Percentiles rank a stretch among this genome's conserved stretches.
These are phyloP conservation scores for Achlya flavicornis DNA, from an alignment of 2,888 invertebrate species.

Conservation along the genomic window DNA sequence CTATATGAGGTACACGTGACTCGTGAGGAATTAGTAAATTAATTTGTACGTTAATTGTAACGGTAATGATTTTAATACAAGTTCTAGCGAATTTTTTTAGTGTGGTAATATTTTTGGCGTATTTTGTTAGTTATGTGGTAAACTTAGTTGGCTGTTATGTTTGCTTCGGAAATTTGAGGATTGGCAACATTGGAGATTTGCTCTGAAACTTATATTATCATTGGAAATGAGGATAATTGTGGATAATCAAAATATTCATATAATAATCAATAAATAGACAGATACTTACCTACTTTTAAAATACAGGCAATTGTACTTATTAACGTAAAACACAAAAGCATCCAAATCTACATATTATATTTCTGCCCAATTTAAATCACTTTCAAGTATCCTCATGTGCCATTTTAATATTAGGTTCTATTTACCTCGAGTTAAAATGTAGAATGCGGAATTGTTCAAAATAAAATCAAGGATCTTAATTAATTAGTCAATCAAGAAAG, in stretches of 20 bases:
- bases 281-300: too few species aligned
- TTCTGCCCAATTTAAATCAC: neutral
- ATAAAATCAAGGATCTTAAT: neutral
- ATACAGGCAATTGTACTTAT: neutral
- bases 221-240: neutral
- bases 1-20: constrained; percentile 56
- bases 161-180: constrained; percentile 57
- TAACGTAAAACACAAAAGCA: neutral
- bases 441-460: neutral
- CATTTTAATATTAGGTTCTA: neutral
- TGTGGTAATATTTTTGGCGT: constrained; percentile 70
- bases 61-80: constrained; percentile 58
- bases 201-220: constrained; percentile 16
- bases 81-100: constrained; percentile 79
- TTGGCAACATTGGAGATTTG: constrained; percentile 45
- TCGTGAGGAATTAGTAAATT: constrained; percentile 64
- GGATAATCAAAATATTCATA: neutral
- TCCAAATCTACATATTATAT: neutral
- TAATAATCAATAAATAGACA: neutral
- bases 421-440: neutral
- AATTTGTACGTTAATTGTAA: constrained; percentile 62
- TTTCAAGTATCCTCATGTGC: neutral
- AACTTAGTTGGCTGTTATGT: constrained; percentile 74
- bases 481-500: constrained; percentile 4
- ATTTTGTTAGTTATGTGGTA: constrained; percentile 73